Evolutionary conservation across 2,797 vertebrate species (phyloP), one percentile per base, ranked within the genome.

Genomic region (Darevskia nairensis): DNA sequence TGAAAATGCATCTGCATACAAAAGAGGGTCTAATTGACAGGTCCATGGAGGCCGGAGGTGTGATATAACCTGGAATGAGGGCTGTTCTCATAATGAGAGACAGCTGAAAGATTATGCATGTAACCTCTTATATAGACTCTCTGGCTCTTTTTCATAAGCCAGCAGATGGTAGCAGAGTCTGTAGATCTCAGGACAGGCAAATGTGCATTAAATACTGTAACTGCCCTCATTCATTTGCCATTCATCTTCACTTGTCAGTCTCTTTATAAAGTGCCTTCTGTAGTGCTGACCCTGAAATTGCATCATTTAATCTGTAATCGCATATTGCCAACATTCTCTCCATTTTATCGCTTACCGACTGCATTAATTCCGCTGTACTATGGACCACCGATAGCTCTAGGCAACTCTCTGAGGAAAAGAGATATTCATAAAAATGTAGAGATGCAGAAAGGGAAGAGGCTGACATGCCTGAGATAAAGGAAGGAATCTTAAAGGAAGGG

Each of bases 91-190:
- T 93, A 90, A 91, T 55, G 91, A 95, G 92, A 89, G 25, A 41
- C 91, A 89, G 93, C 86, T 88, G 86, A 92, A 90, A 82, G 87
- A 90, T 94, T 50, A 82, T 78, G 93, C 25, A 81, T 80, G 81
- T 84, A 86, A 32, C 66, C 90, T 88, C 91, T 88, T 84, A 90
- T 89, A 94, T 80, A 93, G 85, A 81, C 81, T 90, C 74, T 21
- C 39, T 83, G 55, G 74, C 92, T 93, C 82, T 90, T 93, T 93
- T 94, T 94, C 77, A 76, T 72, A 35, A 84, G 83, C 95, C 97
- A 93, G 96, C 96, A 97, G 97, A 95, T 94, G 97, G 95, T 96
- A 96, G 96, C 94, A 96, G 94, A 96, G 95, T 84, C 92, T 88
- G 6, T 88, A 86, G 55, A 88, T 92, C 89, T 85, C 90, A 76